Base-by-base conservation (phyloP, 2,797 vertebrate genomes). In the Pipistrellus pygmaeus region DNA sequence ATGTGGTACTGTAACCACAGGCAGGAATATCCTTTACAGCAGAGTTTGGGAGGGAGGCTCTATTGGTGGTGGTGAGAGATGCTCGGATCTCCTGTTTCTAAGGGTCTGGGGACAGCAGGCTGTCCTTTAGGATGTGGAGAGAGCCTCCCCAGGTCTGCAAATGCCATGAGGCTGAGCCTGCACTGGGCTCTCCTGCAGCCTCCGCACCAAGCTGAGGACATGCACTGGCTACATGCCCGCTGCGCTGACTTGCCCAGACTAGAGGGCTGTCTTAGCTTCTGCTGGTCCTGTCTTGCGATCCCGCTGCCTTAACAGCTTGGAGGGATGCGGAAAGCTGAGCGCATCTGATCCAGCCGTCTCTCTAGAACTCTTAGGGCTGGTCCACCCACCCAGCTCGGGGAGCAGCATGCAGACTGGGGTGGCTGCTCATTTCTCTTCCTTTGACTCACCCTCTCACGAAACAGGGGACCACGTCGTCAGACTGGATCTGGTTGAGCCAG, bases 401-500 rank as follows among this genome's bases (percentile, higher is more conserved):
- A 10, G 11, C 72, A 23, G 0, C 0, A 11, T 0, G 3, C 17
- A 48, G 48, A 35, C 4, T 8, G 8, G 48, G 76, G 11, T 0
- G 2, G 21, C 27, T 10, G 27, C 32, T 27, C 5, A 2, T 11
- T n/a, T 27, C 44, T 18, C 25, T 21, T 32, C 13, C 0, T 2
- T 23, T n/a, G 9, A 97, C 98, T 99, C 98, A 99, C 99, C 99
- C 98, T 98, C 99, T 98, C 80, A 99, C 99, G 80, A 99, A 99
- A 95, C 99, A 99, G 2, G 99, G 99, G 88, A 99, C 99, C 86
- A 98, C 98, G 88, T 99, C 99, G 0, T 99, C 99, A 0, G 98
- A 96, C 96, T 99, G 99, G 97, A 99, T 99, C 97, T 98, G 98
- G 97, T 99, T 99, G 96, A 99, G 99, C 99, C 99, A 99, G 13